Evolutionary conservation across 2,888 invertebrate genomes (phyloP).

Genomic region (Caenorhabditis doughertyi): DNA sequence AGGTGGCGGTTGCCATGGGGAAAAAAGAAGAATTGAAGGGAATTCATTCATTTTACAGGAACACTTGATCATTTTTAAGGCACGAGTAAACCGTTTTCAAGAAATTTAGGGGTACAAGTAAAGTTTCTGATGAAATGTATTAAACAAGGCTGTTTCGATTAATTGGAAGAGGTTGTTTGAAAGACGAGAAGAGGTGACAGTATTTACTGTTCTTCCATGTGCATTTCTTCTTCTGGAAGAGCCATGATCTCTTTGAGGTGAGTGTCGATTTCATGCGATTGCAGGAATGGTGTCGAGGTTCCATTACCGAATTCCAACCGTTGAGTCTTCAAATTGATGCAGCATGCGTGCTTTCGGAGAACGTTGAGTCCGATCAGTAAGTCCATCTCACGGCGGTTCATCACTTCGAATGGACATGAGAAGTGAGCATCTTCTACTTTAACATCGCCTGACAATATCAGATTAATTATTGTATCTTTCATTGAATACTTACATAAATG

Average conservation of each 20-base stretch:
- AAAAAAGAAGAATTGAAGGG: too few species aligned
- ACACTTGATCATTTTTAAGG: too few species aligned
- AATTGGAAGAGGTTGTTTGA: background rate
- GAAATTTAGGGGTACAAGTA: background rate
- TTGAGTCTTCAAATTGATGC: conserved; percentile 88
- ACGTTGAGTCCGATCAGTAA: conserved; percentile 98
- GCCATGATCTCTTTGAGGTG: conserved; percentile 57
- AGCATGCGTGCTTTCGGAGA: conserved; percentile 88
- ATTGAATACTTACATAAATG: conserved; percentile 89
- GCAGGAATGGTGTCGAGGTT: conserved; percentile 60
- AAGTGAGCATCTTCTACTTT: conserved; percentile 95
- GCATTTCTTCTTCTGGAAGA: conserved; percentile 45
- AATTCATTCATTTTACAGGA: too few species aligned
- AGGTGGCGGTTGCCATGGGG: too few species aligned
- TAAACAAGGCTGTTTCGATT: background rate
- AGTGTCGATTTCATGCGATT: conserved; percentile 57
- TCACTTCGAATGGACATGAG: conserved; percentile 95
- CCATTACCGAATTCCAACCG: conserved; percentile 65
- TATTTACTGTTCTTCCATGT: background rate
- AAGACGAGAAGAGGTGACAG: background rate
- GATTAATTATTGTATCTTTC: background rate
- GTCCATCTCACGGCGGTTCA: conserved; percentile 98
- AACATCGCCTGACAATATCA: conserved; percentile 87
- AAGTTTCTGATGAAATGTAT: background rate
- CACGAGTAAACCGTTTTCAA: too few species aligned